Conservation (phyloP, 2,888 invertebrate species). For the Pherbina coryleti region DNA sequence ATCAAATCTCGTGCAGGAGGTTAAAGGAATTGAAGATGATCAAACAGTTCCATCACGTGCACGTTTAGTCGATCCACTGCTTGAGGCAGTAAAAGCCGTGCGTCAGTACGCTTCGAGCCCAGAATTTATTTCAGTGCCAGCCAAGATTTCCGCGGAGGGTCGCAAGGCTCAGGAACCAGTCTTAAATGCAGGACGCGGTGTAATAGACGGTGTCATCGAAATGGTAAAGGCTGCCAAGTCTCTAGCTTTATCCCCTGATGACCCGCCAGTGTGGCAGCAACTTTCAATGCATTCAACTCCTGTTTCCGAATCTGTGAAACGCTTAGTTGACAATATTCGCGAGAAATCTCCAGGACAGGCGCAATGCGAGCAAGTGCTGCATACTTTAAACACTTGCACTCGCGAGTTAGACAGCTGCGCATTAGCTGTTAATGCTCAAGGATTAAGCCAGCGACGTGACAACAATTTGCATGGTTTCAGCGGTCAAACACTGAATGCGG, state of each 20-base stretch:
- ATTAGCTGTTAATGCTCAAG: slow-evolving; percentile 88
- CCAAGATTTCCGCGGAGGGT: slow-evolving; percentile 89
- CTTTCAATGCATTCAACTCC: slow-evolving; percentile 94
- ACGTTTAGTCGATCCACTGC: slow-evolving; percentile 85
- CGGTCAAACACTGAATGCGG: slow-evolving; percentile 84
- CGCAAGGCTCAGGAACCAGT: slow-evolving; percentile 89
- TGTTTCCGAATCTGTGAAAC: slow-evolving; percentile 97
- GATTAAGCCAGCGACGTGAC: slow-evolving; percentile 77
- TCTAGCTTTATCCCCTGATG: slow-evolving; percentile 88
- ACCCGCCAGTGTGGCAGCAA: slow-evolving; percentile 94
- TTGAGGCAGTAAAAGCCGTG: slow-evolving; percentile 91
- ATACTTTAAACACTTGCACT: slow-evolving; percentile 80
- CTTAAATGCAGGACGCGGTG: slow-evolving; percentile 80
- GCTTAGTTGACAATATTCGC: slow-evolving; percentile 90
- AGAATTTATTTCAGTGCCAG: slow-evolving; percentile 93
- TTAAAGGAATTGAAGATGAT: slow-evolving; percentile 89
- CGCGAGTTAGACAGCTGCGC: slow-evolving; percentile 89
- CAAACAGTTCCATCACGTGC: slow-evolving; percentile 83
- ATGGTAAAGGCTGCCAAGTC: slow-evolving; percentile 94
- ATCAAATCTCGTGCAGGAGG: slow-evolving; percentile 92
- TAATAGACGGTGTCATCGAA: slow-evolving; percentile 87
- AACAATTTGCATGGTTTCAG: slow-evolving; percentile 82
- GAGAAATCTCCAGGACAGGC: slow-evolving; percentile 97
- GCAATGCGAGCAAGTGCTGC: slow-evolving; percentile 89
- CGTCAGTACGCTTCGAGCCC: slow-evolving; percentile 94